phyloP scores from a whole-genome alignment of 2,797 vertebrate species.

The Acrossocheilus wenchowensis region DNA sequence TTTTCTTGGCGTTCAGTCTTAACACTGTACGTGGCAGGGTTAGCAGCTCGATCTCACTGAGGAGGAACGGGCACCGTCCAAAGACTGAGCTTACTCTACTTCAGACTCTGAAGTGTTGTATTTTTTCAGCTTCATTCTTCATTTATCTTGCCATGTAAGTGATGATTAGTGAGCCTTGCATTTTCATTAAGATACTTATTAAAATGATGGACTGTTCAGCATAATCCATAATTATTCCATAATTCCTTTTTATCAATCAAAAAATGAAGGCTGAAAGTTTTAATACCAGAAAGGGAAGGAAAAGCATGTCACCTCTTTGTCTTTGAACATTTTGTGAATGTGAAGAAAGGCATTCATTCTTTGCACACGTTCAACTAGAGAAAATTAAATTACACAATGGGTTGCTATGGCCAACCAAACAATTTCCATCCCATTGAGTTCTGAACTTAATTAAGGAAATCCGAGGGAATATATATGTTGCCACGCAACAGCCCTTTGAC shows the following conservation, averaged over 20 bases:
- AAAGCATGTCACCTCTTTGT: neutral
- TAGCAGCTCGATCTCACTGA: too few relatives aligned
- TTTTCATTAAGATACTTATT: constrained; percentile 24
- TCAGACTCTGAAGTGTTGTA: neutral
- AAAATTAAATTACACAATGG: neutral
- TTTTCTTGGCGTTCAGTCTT: too few relatives aligned
- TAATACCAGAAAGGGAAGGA: neutral
- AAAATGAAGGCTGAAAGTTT: neutral
- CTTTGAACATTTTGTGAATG: neutral
- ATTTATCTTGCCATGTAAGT: neutral
- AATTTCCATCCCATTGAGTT: neutral
- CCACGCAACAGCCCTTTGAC: constrained; percentile 28
- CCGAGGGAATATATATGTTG: constrained; percentile 31
- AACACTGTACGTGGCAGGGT: too few relatives aligned
- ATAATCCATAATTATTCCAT: constrained; percentile 1
- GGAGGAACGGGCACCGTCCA: too few relatives aligned
- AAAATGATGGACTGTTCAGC: neutral
- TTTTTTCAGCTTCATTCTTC: neutral
- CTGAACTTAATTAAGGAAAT: constrained; percentile 24
- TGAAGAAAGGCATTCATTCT: neutral
- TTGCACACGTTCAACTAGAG: neutral
- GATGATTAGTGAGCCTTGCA: neutral
- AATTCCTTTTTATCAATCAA: neutral
- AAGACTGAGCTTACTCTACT: neutral
- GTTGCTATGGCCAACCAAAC: constrained; percentile 11